These are phyloP conservation scores for Drosophila pegasa DNA, from an alignment of 2,888 invertebrate genomes.

Conservation along the genomic window DNA sequence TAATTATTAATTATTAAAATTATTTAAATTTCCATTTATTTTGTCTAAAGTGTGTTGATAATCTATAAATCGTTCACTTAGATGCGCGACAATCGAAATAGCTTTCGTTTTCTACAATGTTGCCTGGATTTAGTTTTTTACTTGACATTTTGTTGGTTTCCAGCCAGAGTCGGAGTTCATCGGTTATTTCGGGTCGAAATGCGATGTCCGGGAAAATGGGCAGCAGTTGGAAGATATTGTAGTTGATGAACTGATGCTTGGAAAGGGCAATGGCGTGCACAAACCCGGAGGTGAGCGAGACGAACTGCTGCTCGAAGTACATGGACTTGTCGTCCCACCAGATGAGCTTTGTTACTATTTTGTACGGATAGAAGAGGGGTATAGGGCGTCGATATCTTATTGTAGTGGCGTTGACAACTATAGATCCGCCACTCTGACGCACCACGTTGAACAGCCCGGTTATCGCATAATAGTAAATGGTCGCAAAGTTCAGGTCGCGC, in stretches of 20 bases:
- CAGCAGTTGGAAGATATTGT: constrained; percentile 88
- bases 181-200: constrained; percentile 88
- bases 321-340: constrained; percentile 95
- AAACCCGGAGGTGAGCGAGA: constrained; percentile 91
- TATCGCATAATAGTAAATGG: constrained; percentile 92
- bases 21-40: too few relatives aligned
- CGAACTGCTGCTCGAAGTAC: constrained; percentile 93
- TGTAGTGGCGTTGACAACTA: constrained; percentile 91
- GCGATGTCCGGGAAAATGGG: constrained; percentile 88
- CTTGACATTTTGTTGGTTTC: constrained; percentile 92
- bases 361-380: constrained; percentile 90
- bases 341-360: constrained; percentile 87
- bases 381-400: constrained; percentile 92
- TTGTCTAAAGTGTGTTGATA: background rate
- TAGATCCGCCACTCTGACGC: constrained; percentile 87
- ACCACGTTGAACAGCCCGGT: constrained; percentile 90
- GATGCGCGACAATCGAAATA: background rate
- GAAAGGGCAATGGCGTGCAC: constrained; percentile 92
- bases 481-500: constrained; percentile 93
- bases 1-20: too few relatives aligned
- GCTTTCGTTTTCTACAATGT: background rate
- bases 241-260: constrained; percentile 90
- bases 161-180: constrained; percentile 91
- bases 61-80: background rate
- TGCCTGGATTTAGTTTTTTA: constrained; percentile 86